phyloP scores from a whole-genome alignment of 2,113 vertebrate species.

The Vimba vimba region DNA sequence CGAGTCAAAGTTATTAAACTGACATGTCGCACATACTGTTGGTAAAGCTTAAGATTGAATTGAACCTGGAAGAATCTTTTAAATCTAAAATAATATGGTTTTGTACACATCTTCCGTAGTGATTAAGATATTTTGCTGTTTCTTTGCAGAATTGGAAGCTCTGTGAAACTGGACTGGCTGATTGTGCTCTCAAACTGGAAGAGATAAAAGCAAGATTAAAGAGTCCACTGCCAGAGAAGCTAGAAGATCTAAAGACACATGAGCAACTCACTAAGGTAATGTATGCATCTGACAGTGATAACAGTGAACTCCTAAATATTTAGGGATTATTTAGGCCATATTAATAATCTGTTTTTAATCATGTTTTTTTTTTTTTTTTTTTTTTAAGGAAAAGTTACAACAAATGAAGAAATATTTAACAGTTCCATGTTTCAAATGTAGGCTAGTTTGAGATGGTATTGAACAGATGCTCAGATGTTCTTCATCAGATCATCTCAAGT shows the following conservation, averaged over 20 bases:
- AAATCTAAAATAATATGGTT: neutral
- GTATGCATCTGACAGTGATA: neutral
- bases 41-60: neutral
- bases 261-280: slow-evolving; percentile 80
- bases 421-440: neutral
- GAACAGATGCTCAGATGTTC: neutral
- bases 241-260: slow-evolving; percentile 72
- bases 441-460: neutral
- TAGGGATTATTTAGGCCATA: neutral
- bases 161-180: slow-evolving; percentile 76
- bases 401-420: neutral
- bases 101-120: neutral
- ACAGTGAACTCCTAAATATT: neutral
- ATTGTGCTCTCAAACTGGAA: slow-evolving; percentile 69
- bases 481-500: neutral
- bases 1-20: neutral
- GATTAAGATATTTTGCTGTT: slow-evolving; percentile 43
- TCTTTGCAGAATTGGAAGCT: slow-evolving; percentile 76
- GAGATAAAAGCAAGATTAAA: slow-evolving; percentile 72
- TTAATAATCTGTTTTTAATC: neutral
- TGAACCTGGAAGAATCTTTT: neutral
- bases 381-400: neutral
- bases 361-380: neutral
- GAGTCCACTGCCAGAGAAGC: slow-evolving; percentile 70
- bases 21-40: neutral